Evolutionary conservation across 2,797 vertebrate genomes (phyloP).

Genomic region (Pterois miles): DNA sequence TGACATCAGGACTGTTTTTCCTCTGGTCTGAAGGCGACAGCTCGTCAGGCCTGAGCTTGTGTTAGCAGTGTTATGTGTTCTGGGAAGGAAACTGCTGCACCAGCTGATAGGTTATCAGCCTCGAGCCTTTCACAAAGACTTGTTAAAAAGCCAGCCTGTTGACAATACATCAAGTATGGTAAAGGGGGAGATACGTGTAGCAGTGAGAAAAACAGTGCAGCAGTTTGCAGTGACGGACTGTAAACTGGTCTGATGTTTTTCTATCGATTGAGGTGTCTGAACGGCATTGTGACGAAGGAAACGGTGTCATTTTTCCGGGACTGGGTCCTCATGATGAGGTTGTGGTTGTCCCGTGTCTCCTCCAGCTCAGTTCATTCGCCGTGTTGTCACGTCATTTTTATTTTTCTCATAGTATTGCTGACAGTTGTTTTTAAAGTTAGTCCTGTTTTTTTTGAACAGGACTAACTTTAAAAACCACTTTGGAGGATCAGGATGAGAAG

Average conservation of each 20-base stretch:
- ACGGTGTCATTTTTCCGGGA: constrained; percentile 21
- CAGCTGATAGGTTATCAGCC: constrained; percentile 78
- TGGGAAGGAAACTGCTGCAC: constrained; percentile 64
- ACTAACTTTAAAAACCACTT: neutral
- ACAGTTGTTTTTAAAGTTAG: too few species aligned
- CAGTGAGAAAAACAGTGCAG: constrained; percentile 5
- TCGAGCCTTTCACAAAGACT: constrained; percentile 48
- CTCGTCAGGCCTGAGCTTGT: constrained; percentile 18
- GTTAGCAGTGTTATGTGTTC: constrained; percentile 27
- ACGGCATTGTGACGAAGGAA: constrained; percentile 5
- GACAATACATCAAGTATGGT: constrained; percentile 52
- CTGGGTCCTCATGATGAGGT: constrained; percentile 40
- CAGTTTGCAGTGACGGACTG: neutral
- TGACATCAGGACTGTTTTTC: constrained; percentile 25
- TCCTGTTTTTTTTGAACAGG: constrained; percentile 39
- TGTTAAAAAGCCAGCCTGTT: constrained; percentile 57
- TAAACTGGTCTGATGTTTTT: constrained; percentile 14
- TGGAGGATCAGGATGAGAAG: constrained; percentile 4
- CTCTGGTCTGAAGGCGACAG: constrained; percentile 25
- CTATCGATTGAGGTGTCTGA: neutral
- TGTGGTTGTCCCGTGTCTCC: constrained; percentile 26
- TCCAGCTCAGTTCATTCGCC: constrained; percentile 25
- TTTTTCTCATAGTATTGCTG: neutral
- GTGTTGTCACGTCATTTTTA: constrained; percentile 29
- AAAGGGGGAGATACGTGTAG: constrained; percentile 43